These are phyloP conservation scores for Chloropsis hardwickii DNA, from an alignment of 2,113 vertebrate species.

Conservation along the genomic window DNA sequence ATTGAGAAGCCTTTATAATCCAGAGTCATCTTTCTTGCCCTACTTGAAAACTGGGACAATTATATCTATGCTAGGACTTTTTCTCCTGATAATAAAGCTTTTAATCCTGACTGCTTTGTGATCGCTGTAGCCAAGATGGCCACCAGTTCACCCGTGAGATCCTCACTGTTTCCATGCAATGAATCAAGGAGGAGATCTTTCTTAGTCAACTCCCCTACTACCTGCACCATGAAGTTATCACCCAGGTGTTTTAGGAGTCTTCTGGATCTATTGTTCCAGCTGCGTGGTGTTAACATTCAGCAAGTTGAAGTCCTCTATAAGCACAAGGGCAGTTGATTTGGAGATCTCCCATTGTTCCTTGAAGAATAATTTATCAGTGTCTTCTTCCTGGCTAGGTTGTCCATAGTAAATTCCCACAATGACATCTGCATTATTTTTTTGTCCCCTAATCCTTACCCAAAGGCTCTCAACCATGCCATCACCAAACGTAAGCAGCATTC, in stretches of 20 bases:
- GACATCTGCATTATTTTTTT: background rate
- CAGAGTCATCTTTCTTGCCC: background rate
- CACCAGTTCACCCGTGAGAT: rapidly evolving
- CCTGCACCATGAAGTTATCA: background rate
- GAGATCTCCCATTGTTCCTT: background rate
- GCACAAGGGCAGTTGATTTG: background rate
- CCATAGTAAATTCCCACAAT: background rate
- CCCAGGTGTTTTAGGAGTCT: background rate
- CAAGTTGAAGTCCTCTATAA: background rate
- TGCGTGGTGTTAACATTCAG: background rate
- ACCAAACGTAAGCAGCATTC: background rate
- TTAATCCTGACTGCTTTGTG: background rate
- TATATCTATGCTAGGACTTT: background rate
- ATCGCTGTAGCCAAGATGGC: rapidly evolving
- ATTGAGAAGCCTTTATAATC: background rate
- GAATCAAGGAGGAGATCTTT: background rate
- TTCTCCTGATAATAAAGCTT: background rate
- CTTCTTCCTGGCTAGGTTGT: background rate
- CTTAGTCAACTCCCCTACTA: background rate
- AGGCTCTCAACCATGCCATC: background rate
- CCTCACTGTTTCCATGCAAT: background rate
- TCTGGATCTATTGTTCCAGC: background rate
- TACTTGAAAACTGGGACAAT: background rate
- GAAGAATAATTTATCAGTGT: background rate
- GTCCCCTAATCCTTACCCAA: background rate